phyloP scores from a whole-genome alignment of 35 echinoderm and acorn worm genomes.

The Ophiothrix spiculata region DNA sequence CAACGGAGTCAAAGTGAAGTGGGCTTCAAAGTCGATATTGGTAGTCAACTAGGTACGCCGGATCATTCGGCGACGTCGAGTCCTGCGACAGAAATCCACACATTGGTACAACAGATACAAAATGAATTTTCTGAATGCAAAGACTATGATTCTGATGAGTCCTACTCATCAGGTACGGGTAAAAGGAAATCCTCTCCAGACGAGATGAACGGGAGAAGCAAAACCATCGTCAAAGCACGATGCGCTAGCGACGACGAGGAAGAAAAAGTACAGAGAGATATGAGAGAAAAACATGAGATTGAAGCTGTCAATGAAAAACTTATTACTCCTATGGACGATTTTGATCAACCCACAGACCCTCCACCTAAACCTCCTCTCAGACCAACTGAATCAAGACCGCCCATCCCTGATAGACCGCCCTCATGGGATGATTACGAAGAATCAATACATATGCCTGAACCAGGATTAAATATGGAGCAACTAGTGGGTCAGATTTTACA shows the following conservation, averaged over 20 bases:
- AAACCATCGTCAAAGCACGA: constrained; percentile 18
- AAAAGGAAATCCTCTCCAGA: constrained; percentile 30
- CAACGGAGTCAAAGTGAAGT: constrained; percentile 5
- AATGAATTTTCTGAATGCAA: constrained; percentile 5
- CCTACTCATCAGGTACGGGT: constrained; percentile 27
- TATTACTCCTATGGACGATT: constrained; percentile 7
- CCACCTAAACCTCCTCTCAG: constrained; percentile 73
- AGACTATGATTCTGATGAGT: constrained; percentile 10
- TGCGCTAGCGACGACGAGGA: constrained; percentile 42
- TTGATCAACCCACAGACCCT: constrained; percentile 49
- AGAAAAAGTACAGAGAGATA: constrained; percentile 44
- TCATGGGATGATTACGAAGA: constrained; percentile 51
- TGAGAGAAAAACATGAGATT: constrained; percentile 51
- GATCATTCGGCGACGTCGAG: constrained; percentile 57
- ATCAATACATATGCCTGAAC: constrained; percentile 60
- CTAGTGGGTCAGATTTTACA: constrained; percentile 75
- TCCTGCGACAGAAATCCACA: constrained; percentile 28
- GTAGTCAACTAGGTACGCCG: constrained; percentile 60
- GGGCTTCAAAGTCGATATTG: constrained; percentile 41
- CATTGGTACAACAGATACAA: constrained; percentile 12
- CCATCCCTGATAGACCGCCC: constrained; percentile 36
- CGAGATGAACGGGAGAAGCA: not conserved
- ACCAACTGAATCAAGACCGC: constrained; percentile 38
- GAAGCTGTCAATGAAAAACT: constrained; percentile 31
- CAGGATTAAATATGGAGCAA: constrained; percentile 66